A percentile compares a stretch with the other conserved stretches of the same genome.
Evolutionary conservation across 2,888 invertebrate genomes (phyloP).

Genomic region (Creontiades dilutus): DNA sequence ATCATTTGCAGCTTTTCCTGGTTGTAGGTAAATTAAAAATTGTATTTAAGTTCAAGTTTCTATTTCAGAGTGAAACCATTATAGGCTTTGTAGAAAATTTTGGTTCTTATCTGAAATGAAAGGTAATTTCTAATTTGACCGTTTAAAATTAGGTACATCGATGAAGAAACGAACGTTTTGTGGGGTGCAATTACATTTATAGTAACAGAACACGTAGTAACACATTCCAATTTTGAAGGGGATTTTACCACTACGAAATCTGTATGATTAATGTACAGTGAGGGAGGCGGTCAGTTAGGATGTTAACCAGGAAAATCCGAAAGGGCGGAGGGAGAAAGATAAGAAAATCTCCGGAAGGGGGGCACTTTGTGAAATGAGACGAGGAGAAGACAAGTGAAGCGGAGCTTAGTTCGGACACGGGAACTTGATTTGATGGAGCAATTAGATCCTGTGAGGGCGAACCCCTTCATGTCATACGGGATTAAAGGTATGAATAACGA

Average conservation of each 20-base stretch:
- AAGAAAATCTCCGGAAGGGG: constrained; percentile 1
- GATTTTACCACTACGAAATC: background rate
- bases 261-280: background rate
- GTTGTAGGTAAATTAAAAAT: too few species aligned
- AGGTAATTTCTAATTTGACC: too few species aligned
- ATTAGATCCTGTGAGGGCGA: constrained; percentile 58
- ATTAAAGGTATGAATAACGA: constrained; percentile 68
- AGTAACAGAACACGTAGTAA: too few species aligned
- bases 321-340: constrained; percentile 33
- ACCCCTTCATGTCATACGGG: constrained; percentile 33
- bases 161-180: too few species aligned
- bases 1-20: too few species aligned
- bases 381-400: constrained; percentile 60
- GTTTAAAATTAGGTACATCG: too few species aligned
- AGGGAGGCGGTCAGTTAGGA: background rate
- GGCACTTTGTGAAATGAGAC: constrained; percentile 69
- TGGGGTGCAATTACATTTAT: too few species aligned
- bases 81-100: too few species aligned
- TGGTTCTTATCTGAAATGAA: too few species aligned
- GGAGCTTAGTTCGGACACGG: constrained; percentile 42
- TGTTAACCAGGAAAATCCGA: constrained; percentile 18
- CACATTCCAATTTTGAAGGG: too few species aligned
- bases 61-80: too few species aligned
- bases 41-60: too few species aligned
- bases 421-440: constrained; percentile 57